Evolutionary conservation across 2,797 vertebrate species (phyloP).

Genomic region (Propithecus deckenii): DNA sequence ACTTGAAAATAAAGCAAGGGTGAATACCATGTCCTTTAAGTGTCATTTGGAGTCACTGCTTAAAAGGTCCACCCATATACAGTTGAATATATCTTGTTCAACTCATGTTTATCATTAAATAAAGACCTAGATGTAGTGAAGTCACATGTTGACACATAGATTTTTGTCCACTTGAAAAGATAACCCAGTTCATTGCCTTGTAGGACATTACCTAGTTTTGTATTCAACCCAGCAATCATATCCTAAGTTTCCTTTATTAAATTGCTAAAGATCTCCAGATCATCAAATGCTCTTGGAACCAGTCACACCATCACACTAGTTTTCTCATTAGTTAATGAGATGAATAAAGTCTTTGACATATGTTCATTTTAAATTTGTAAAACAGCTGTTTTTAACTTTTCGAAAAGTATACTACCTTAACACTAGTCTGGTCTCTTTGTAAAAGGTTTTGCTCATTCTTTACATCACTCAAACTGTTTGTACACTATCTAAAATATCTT

Average conservation of each 20-base stretch:
- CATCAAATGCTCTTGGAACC: not conserved
- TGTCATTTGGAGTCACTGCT: not conserved
- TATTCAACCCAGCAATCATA: not conserved
- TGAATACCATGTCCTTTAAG: not conserved
- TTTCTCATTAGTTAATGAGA: not conserved
- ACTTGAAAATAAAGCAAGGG: not conserved
- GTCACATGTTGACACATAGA: not conserved
- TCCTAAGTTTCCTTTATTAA: not conserved
- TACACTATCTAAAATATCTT: not conserved
- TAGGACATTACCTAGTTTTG: not conserved
- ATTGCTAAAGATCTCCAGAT: not conserved
- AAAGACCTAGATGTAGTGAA: not conserved
- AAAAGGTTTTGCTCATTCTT: not conserved
- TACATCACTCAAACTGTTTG: not conserved
- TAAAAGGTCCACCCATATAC: not conserved
- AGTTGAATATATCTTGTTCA: not conserved
- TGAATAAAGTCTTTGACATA: not conserved
- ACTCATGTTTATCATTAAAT: not conserved
- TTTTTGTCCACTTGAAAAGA: not conserved
- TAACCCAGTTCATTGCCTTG: not conserved
- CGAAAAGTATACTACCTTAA: not conserved
- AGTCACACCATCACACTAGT: not conserved
- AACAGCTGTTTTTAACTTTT: not conserved
- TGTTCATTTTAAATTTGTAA: not conserved
- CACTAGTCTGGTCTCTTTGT: not conserved